Evolutionary conservation across 2,888 invertebrate genomes (phyloP), one percentile per base, ranked within the genome.

Genomic region (Latrodectus hesperus): DNA sequence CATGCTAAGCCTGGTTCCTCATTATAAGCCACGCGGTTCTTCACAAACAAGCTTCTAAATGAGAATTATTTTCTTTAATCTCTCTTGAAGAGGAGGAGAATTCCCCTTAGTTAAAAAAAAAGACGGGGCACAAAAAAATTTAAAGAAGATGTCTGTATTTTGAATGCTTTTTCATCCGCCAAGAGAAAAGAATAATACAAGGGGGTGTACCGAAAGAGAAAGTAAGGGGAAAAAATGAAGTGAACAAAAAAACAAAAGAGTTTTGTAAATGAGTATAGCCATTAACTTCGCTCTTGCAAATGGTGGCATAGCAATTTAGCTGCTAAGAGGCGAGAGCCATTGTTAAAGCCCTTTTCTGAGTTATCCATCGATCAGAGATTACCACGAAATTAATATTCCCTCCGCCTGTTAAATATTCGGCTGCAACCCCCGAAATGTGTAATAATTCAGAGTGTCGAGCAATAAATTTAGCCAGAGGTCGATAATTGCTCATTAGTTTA

Each of bases 401-500:
- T 72, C 53, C 65, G 55, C 78, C 70, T 53, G 76, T 80, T 78
- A 84, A 60, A 73, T 67, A 65, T 60, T 77, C 60, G 70, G 65
- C 49, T 68, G 67, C 53, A 49, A 60, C 73, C 64, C 64, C 75
- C 26, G 70, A 75, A 80, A 71, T 80, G 75, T 76, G 73, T 80
- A 86, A 86, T 86, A 79, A 86, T 80, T 80, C 76, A 65, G 64
- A 38, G 53, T 73, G 81, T 77, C 71, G 64, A 65, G 72, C 77
- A 76, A 87, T 87, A 87, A 87, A 87, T 87, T 81, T 72, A 51
- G 76, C 10, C 67, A 73, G 78, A 22, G 76, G 76, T 87, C 86
- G 86, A 87, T 87, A 87, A 87, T 87, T 87, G 86, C 81, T 87
- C 86, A 87, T 87, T 87, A 87, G 81, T 87, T 87, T 87, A 67